Evolutionary conservation across 2,113 vertebrate genomes (phyloP).

Genomic region (Crotophaga sulcirostris): DNA sequence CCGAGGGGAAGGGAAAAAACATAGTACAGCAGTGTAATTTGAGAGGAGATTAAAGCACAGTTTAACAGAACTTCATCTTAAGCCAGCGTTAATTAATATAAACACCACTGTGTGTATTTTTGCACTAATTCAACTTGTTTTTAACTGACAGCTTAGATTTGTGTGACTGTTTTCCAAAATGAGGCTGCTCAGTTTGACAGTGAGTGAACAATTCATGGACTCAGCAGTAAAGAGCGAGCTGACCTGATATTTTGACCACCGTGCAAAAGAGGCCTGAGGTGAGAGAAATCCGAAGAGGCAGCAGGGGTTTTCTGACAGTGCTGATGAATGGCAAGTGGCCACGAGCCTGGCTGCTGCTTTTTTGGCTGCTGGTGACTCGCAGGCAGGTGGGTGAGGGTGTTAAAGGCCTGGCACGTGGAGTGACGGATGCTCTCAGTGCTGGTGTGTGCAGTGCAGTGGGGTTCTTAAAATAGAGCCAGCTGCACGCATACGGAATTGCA

Average conservation of each 20-base stretch:
- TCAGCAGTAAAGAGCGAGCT: neutral
- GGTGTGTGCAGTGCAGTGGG: neutral
- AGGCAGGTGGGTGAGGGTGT: constrained; percentile 35
- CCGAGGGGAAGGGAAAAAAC: neutral
- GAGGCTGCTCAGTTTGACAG: neutral
- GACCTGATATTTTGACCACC: constrained; percentile 2
- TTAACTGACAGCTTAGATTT: neutral
- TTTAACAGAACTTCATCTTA: neutral
- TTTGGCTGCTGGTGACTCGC: neutral
- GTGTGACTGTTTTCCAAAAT: neutral
- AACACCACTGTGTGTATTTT: neutral
- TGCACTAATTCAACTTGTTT: neutral
- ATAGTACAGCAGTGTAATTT: neutral
- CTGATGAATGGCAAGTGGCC: constrained; percentile 38
- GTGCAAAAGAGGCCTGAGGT: neutral
- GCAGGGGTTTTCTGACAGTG: neutral
- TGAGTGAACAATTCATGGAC: neutral
- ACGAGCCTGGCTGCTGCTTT: neutral
- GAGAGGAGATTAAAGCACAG: neutral
- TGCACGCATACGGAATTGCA: constrained; percentile 65
- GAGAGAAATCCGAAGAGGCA: neutral
- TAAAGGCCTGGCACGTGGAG: constrained; percentile 36
- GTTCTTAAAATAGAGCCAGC: constrained; percentile 65
- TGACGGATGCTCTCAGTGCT: constrained; percentile 49
- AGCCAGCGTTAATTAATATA: neutral